Base-by-base conservation (phyloP, 2,113 vertebrate genomes). In the Hypocryptadius cinnamomeus region DNA sequence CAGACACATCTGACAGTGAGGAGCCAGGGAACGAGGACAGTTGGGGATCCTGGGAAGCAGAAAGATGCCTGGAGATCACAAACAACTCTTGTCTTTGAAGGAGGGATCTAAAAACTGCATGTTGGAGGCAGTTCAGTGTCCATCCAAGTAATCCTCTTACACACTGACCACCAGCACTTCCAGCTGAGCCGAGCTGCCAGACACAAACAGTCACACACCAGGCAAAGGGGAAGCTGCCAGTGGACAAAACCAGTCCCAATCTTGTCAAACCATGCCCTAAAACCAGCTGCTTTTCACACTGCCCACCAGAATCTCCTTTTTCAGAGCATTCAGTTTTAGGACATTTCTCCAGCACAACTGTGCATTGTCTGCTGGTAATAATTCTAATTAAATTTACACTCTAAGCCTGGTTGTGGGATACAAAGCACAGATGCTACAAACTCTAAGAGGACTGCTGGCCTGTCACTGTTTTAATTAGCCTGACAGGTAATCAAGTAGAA, bases 381-480 rank as follows among this genome's bases (percentile, higher is more conserved):
- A 74, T 79, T 30, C 56, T 82, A 91, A 96, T 95, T 94, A 94
- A 83, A 73, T 66, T 39, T 31, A 66, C 37, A 73, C 11, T 28
- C 42, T 30, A 7, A 79, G 87, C 83, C 91, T 93, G 76, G 30
- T 23, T 87, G 71, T 54, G 50, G 39, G 91, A 90, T 87, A 84
- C 53, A 89, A 92, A 30, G 77, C 86, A 92, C 76, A 74, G 84
- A 54, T 94, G 69, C 66, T 87, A 80, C 73, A 73, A 84, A 65
- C 21, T 73, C 23, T 1, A 56, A 79, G 79, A 87, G 40, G 37
- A 64, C 87, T 85, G 65, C 65, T 89, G 88, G 61, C 56, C 84
- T 78, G 76, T 77, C 88, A 59, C 85, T 83, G 81, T 76, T 97
- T 92, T 71, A 68, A 92, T 95, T 80, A 96, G 60, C 86, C 48